Evolutionary conservation across 2,113 vertebrate species (phyloP).

Genomic region (Sinocyclocheilus maitianheensis): DNA sequence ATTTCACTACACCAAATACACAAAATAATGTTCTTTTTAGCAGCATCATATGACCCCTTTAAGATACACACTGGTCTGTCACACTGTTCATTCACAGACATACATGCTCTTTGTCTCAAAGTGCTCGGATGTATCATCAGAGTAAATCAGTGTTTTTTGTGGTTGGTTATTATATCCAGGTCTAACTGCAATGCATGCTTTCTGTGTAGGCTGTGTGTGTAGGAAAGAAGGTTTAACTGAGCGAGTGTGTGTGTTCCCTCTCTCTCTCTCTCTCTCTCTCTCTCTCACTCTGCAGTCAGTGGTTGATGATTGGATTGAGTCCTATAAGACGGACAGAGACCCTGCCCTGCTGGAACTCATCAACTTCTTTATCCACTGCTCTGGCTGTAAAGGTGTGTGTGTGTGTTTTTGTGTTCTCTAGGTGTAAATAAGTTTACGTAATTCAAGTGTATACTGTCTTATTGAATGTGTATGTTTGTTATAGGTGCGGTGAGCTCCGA

Average conservation of each 20-base stretch:
- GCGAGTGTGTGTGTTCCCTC: background rate
- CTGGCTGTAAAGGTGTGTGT: constrained; percentile 95
- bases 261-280: constrained; percentile 59
- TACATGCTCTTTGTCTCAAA: background rate
- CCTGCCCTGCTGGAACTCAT: constrained; percentile 97
- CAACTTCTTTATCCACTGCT: constrained; percentile 99
- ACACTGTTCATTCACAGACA: background rate
- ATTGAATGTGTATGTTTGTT: constrained; percentile 51
- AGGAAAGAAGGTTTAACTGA: constrained; percentile 11
- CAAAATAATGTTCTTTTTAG: no score
- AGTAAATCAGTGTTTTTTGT: background rate
- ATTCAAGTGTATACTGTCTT: background rate
- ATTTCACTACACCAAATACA: no score
- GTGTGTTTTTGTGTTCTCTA: constrained; percentile 44
- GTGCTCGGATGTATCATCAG: background rate
- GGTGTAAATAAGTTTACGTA: background rate
- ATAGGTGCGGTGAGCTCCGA: constrained; percentile 95
- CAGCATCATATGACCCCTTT: no score
- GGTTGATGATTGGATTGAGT: constrained; percentile 99
- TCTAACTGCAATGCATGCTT: background rate
- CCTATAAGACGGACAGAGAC: constrained; percentile 97
- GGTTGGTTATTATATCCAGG: background rate
- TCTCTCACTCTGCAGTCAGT: constrained; percentile 81
- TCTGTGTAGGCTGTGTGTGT: constrained; percentile 25
- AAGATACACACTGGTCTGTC: background rate